Evolutionary conservation across 2,113 vertebrate genomes (phyloP).

Genomic region (Chrysemys picta): DNA sequence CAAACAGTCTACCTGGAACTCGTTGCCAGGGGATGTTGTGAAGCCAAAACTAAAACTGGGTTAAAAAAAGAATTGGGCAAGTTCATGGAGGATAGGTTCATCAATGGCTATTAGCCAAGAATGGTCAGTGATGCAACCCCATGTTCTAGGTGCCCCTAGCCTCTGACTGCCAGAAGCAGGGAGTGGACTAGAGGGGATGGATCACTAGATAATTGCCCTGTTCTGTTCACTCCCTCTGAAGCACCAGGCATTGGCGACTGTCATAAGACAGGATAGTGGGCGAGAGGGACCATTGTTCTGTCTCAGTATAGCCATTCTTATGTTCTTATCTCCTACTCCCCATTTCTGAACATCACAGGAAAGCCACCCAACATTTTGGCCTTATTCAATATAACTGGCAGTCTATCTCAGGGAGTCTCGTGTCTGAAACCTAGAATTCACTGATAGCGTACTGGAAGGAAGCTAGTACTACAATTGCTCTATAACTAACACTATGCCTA

Average conservation of each 20-base stretch:
- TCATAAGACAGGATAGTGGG: not conserved
- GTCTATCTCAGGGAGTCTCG: not conserved
- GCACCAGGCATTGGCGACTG: not conserved
- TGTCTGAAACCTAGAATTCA: not conserved
- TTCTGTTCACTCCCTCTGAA: not conserved
- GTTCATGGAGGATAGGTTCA: not conserved
- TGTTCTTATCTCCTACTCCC: not conserved
- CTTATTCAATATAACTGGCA: rapidly evolving
- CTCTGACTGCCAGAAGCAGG: not conserved
- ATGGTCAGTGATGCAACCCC: not conserved
- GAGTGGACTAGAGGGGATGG: not conserved
- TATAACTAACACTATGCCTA: not conserved
- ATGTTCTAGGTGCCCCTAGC: not conserved
- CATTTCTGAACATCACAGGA: not conserved
- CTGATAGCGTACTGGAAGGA: not conserved
- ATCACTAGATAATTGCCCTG: not conserved
- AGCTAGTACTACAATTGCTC: not conserved
- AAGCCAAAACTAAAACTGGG: not conserved
- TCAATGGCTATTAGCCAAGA: not conserved
- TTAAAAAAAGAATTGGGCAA: not conserved
- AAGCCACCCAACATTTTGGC: not conserved
- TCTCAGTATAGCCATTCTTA: not conserved
- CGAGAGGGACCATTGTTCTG: not conserved
- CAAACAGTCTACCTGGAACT: not conserved
- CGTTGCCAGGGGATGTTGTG: not conserved